Conservation (phyloP, 1,140 invertebrate genomes). For the Daktulosphaira vitifoliae region DNA sequence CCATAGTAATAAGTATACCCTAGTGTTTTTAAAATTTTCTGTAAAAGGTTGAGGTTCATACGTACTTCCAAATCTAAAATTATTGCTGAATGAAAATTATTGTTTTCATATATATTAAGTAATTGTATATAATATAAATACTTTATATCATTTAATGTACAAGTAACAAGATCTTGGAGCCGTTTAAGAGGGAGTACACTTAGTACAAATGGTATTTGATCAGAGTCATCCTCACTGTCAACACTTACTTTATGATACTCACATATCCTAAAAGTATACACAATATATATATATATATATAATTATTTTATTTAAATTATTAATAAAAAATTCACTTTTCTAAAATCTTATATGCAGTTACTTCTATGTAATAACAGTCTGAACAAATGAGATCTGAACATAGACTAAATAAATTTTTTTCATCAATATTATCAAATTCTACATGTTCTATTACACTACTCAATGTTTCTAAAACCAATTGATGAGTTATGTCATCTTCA, state of each 20-base stretch:
- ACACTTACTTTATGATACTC: neutral
- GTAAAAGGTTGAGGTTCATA: conserved; percentile 53
- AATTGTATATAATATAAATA: neutral
- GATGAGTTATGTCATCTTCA: conserved; percentile 6
- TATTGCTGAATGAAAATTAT: too few relatives aligned
- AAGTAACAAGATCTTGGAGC: conserved; percentile 5
- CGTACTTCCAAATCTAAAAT: conserved; percentile 51
- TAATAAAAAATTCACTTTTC: too few relatives aligned
- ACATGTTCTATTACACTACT: neutral
- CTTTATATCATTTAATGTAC: neutral
- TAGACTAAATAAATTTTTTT: conserved; percentile 11
- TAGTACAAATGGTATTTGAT: conserved; percentile 9
- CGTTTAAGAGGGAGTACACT: neutral
- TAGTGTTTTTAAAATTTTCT: conserved; percentile 52
- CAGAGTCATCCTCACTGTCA: neutral
- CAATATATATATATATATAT: too few relatives aligned
- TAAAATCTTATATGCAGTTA: conserved; percentile 10
- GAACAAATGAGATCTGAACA: conserved; percentile 10
- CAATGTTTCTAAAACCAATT: conserved; percentile 5
- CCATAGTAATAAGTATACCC: conserved; percentile 67
- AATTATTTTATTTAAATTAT: too few relatives aligned
- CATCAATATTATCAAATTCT: conserved; percentile 14
- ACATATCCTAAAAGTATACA: conserved; percentile 5
- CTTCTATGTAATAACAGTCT: conserved; percentile 6
- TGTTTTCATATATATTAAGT: too few relatives aligned